A percentile compares a stretch with the other conserved stretches of the same genome.
Evolutionary conservation across 2,888 invertebrate species (phyloP).

Genomic region (Patella depressa): DNA sequence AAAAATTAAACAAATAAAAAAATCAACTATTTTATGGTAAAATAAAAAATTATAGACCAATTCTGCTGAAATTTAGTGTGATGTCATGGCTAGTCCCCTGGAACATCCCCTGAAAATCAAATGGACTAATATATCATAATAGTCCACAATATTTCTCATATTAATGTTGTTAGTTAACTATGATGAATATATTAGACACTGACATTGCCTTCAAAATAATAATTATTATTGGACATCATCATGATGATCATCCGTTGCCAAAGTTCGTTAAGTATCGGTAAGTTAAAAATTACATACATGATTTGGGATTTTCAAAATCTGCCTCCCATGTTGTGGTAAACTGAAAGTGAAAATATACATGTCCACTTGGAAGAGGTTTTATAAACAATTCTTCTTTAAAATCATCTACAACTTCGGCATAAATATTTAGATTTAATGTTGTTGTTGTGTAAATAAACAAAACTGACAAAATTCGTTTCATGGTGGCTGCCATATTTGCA

Average conservation of each 20-base stretch:
- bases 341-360: slow-evolving; percentile 91
- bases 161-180: no score
- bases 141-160: no score
- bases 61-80: no score
- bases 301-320: slow-evolving; percentile 66
- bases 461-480: not conserved
- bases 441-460: not conserved
- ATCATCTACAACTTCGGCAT: slow-evolving; percentile 74
- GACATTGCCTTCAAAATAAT: no score
- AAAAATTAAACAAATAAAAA: slow-evolving; percentile 13
- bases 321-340: slow-evolving; percentile 86
- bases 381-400: slow-evolving; percentile 91
- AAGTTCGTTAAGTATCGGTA: no score
- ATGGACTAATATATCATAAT: no score
- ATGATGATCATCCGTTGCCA: no score
- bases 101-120: no score
- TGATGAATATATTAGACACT: no score
- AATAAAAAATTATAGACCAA: no score
- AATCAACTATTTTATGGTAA: not conserved
- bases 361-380: slow-evolving; percentile 86
- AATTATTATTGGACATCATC: no score
- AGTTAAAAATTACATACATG: slow-evolving; percentile 40
- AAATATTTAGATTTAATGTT: not conserved
- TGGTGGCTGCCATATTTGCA: slow-evolving; percentile 30
- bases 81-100: no score